Percentiles rank a stretch among this genome's conserved stretches.
phyloP scores from a whole-genome alignment of 1,140 invertebrate species.

The Ptiloglossa arizonensis region DNA sequence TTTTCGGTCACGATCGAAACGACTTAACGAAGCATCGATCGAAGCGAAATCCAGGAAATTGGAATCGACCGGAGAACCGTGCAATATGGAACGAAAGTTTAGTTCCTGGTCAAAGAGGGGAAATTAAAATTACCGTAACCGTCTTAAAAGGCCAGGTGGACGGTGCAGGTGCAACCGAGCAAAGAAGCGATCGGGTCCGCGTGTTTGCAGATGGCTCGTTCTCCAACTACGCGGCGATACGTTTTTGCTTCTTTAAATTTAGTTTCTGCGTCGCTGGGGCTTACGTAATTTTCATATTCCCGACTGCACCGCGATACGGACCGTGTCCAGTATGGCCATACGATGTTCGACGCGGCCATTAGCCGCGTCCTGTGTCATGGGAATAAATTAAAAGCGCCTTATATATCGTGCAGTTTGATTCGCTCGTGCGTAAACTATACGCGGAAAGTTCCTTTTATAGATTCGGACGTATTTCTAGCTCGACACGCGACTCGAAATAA shows the following conservation, averaged over 20 bases:
- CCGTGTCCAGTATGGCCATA: background rate
- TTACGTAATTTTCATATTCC: constrained; percentile 42
- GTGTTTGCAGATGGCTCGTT: constrained; percentile 27
- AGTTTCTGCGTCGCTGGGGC: constrained; percentile 26
- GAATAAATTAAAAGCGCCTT: constrained; percentile 15
- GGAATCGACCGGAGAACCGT: background rate
- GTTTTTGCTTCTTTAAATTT: constrained; percentile 53
- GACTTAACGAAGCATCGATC: background rate
- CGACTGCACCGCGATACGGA: background rate
- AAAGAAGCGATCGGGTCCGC: constrained; percentile 17
- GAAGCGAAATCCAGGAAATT: background rate
- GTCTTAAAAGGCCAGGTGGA: constrained; percentile 50
- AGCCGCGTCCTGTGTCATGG: background rate
- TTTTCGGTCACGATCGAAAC: background rate
- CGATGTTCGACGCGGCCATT: background rate
- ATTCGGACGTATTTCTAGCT: background rate
- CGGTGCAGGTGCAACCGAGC: constrained; percentile 53
- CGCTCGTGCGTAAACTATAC: background rate
- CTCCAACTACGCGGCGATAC: constrained; percentile 21
- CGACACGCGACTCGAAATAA: constrained; percentile 33
- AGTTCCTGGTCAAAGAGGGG: background rate
- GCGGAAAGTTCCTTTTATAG: constrained; percentile 20
- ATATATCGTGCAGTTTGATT: background rate
- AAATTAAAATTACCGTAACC: constrained; percentile 48
- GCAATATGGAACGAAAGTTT: background rate